Percentiles rank a stretch among this genome's conserved stretches.
These are phyloP conservation scores for Erpobdella octoculata DNA, from an alignment of 2,888 invertebrate genomes.

Conservation along the genomic window DNA sequence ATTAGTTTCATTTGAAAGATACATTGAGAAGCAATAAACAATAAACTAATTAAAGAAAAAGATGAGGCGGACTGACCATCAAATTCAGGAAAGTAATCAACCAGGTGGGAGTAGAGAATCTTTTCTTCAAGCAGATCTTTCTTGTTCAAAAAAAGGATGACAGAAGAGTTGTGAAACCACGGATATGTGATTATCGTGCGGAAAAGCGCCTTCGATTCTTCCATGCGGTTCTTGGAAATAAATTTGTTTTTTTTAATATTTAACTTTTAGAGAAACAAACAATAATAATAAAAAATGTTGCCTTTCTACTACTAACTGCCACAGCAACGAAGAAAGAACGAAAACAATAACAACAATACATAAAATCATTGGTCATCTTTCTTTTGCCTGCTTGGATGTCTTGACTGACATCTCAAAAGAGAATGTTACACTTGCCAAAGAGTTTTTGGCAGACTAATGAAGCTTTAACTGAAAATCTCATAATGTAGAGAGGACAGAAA, in stretches of 20 bases:
- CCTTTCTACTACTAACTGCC: too few relatives aligned
- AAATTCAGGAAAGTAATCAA: constrained; percentile 99
- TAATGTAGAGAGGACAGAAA: too few relatives aligned
- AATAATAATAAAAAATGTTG: too few relatives aligned
- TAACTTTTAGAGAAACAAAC: too few relatives aligned
- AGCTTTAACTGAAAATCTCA: too few relatives aligned
- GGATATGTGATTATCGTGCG: constrained; percentile 99
- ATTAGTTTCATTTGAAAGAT: background rate
- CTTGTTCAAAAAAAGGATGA: constrained; percentile 99
- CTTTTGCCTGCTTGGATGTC: too few relatives aligned
- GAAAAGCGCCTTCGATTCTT: constrained; percentile 99
- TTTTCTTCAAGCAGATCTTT: constrained; percentile 98
- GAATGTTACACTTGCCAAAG: too few relatives aligned
- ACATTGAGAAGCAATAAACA: constrained; percentile 45
- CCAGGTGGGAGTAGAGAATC: constrained; percentile 99
- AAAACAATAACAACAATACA: too few relatives aligned
- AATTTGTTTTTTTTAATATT: background rate
- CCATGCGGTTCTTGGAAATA: constrained; percentile 83
- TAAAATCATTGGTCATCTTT: too few relatives aligned
- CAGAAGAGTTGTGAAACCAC: constrained; percentile 99
- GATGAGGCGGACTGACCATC: constrained; percentile 70
- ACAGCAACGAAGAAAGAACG: too few relatives aligned
- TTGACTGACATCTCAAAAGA: too few relatives aligned
- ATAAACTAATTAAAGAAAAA: background rate
- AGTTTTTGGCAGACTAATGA: too few relatives aligned